These are phyloP conservation scores for Cladorhizidae sp. DNA, from an alignment of 37 sponge, comb jelly and placozoan species.

Conservation along the genomic window DNA sequence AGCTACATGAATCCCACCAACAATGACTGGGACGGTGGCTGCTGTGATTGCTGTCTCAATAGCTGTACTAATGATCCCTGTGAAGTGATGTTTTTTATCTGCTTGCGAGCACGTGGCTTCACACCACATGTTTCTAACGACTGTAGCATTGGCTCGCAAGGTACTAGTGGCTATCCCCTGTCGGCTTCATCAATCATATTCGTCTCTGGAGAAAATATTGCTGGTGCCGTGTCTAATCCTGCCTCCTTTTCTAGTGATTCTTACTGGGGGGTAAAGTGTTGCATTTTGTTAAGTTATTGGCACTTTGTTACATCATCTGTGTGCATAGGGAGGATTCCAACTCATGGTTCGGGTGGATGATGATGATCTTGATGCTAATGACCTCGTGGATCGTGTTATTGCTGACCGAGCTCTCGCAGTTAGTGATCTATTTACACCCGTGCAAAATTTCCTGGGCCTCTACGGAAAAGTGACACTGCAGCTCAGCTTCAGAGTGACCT, in stretches of 20 bases:
- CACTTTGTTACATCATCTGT: neutral
- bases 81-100: constrained; percentile 48
- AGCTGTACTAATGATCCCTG: constrained; percentile 8
- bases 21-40: constrained; percentile 20
- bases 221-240: constrained; percentile 14
- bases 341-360: constrained; percentile 30
- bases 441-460: neutral
- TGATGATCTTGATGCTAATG: constrained; percentile 31
- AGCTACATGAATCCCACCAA: constrained; percentile 17
- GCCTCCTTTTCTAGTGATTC: constrained; percentile 18
- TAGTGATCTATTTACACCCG: neutral
- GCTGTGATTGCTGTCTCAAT: constrained; percentile 8
- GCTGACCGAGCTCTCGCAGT: neutral
- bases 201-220: neutral
- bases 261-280: neutral
- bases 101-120: neutral
- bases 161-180: neutral
- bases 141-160: neutral
- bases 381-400: constrained; percentile 41
- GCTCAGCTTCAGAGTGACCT: constrained; percentile 2
- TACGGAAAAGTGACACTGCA: constrained; percentile 5
- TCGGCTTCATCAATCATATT: neutral
- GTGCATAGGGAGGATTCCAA: constrained; percentile 32
- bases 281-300: neutral
- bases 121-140: neutral